Base-by-base conservation (phyloP, 2,797 vertebrate species). In the Gymnoscopelus microlampas region DNA sequence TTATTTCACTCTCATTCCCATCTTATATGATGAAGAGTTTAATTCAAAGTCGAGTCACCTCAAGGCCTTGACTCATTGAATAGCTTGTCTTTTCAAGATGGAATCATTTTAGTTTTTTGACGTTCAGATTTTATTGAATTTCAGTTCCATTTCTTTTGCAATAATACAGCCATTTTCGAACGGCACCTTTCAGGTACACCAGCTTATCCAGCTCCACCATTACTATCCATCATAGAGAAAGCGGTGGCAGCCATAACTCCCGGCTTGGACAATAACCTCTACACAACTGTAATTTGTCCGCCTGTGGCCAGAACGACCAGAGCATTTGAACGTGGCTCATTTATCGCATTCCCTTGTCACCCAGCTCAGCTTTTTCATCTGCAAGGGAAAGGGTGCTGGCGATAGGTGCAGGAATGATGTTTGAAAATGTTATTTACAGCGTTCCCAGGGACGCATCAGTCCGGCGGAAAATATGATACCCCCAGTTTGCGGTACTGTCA, bases 381-480 rank as follows among this genome's bases (percentile, higher is more conserved):
- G 77, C 86, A 82, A 85, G 65, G 83, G 79, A 87, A 87, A 89
- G 77, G 78, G 72, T n/a, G 57, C 71, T n/a, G 61, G 70, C 39
- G 35, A 74, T 71, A 50, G 71, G 39, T 44, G 8, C 62, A 73
- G 81, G 77, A 39, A 66, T 73, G 79, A 81, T 86, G 79, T 68
- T 5, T 5, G 82, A 69, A 79, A 68, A 82, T 79, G 83, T 87
- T 94, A 87, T 94, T 95, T 94, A 90, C 86, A 80, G 74, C 68
- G 53, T 74, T 80, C 75, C 56, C 39, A 73, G 78, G 91, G 89
- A 91, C 93, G 62, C 85, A 89, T 92, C 58, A 82, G 74, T 78
- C 71, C 65, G 63, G 85, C 83, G 9, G 87, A 83, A 94, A 93
- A 94, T 88, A 93, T 93, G 89, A 92, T 90, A 85, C 88, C 26